Evolutionary conservation across 2,113 vertebrate species (phyloP).

Genomic region (Archocentrus centrarchus): DNA sequence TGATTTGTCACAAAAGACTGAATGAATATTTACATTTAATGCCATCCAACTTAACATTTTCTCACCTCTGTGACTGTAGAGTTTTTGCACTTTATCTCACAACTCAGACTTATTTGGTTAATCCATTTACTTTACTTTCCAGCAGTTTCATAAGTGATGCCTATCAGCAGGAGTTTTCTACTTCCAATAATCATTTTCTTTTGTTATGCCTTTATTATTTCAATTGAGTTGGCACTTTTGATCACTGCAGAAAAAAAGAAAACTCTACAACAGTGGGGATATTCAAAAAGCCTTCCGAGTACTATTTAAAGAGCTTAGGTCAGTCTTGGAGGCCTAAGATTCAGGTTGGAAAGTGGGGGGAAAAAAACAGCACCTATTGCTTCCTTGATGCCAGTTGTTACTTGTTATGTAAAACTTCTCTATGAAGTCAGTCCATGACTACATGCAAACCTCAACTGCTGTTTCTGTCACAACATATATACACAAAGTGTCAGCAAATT

Average conservation of each 20-base stretch:
- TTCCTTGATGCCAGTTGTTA: neutral
- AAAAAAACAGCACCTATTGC: constrained; percentile 59
- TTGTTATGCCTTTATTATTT: constrained; percentile 16
- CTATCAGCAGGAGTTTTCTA: neutral
- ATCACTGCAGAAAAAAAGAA: constrained; percentile 30
- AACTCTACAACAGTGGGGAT: neutral
- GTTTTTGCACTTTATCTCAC: constrained; percentile 1
- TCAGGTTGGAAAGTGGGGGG: constrained; percentile 63
- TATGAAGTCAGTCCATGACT: neutral
- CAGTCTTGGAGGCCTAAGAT: neutral
- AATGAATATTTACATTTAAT: constrained; percentile 9
- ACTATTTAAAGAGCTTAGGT: neutral
- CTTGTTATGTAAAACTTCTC: neutral
- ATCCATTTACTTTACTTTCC: neutral
- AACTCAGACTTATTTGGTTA: neutral
- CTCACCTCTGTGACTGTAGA: neutral
- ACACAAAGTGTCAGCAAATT: constrained; percentile 5
- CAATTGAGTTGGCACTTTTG: neutral
- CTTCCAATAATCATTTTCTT: neutral
- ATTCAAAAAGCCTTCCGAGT: constrained; percentile 34
- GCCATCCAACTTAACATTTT: neutral
- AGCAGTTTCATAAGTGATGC: neutral
- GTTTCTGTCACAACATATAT: neutral
- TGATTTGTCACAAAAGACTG: neutral
- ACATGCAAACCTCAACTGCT: neutral